Conservation (phyloP, 2,797 vertebrate genomes). For the Adrianichthys oophorus region DNA sequence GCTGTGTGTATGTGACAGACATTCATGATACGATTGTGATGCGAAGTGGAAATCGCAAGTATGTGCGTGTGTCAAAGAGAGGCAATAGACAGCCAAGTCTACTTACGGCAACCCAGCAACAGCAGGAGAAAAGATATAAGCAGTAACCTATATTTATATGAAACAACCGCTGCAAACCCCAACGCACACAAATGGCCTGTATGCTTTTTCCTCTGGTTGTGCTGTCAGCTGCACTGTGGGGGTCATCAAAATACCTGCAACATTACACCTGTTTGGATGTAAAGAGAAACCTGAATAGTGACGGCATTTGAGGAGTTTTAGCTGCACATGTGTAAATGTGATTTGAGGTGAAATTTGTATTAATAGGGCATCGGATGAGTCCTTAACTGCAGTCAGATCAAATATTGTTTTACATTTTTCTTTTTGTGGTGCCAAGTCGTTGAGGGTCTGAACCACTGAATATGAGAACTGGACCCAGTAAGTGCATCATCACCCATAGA, state of each 20-base stretch:
- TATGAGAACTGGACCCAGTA: too few species aligned
- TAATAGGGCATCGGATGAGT: too few species aligned
- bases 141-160: constrained; percentile 46
- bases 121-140: constrained; percentile 45
- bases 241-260: constrained; percentile 62
- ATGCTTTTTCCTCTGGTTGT: constrained; percentile 53
- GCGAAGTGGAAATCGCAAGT: constrained; percentile 47
- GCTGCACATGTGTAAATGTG: constrained; percentile 23
- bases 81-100: constrained; percentile 27
- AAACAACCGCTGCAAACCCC: constrained; percentile 28
- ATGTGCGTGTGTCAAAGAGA: constrained; percentile 19
- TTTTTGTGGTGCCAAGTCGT: too few species aligned
- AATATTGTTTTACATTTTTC: too few species aligned
- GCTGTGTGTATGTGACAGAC: constrained; percentile 49
- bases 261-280: constrained; percentile 44
- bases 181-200: constrained; percentile 18
- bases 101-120: constrained; percentile 37
- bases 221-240: constrained; percentile 46
- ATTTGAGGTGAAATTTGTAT: constrained; percentile 20
- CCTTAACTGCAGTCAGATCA: too few species aligned
- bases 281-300: constrained; percentile 34
- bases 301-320: constrained; percentile 32
- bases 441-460: too few species aligned
- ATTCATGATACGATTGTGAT: constrained; percentile 56
- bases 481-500: too few species aligned